Conservation (phyloP, 2,113 vertebrate species). For the Indri indri region DNA sequence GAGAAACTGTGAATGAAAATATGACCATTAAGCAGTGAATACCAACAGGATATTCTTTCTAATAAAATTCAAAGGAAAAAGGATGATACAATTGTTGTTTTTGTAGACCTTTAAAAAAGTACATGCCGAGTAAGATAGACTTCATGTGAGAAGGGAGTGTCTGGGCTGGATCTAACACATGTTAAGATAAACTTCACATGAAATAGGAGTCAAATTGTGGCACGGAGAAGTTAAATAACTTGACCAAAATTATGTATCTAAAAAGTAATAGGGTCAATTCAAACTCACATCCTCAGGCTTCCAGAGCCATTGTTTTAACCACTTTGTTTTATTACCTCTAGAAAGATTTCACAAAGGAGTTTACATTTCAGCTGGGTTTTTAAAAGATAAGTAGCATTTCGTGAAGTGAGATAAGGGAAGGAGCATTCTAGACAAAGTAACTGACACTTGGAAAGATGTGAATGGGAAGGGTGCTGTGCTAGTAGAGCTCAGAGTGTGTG, state of each 20-base stretch:
- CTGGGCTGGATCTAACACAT: background rate
- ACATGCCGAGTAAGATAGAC: background rate
- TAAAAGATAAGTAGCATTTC: background rate
- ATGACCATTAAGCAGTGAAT: conserved; percentile 36
- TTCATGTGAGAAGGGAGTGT: background rate
- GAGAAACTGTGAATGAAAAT: conserved; percentile 44
- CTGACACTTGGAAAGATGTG: background rate
- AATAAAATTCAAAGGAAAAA: conserved; percentile 65
- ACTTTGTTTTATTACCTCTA: background rate
- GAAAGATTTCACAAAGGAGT: background rate
- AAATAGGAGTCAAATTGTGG: background rate
- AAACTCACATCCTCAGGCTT: background rate
- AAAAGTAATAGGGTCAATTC: background rate
- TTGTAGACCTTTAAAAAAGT: conserved; percentile 11
- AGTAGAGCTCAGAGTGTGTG: background rate
- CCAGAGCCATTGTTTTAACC: background rate
- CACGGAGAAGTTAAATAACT: background rate
- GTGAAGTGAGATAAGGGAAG: background rate
- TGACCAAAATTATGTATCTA: background rate
- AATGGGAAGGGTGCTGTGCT: background rate
- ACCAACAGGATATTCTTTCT: conserved; percentile 32
- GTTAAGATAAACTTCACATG: conserved; percentile 10
- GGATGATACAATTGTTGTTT: conserved; percentile 33
- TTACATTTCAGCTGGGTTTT: background rate
- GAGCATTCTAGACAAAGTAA: background rate